phyloP scores from a whole-genome alignment of 2,888 invertebrate species.

The Caenorhabditis becei region DNA sequence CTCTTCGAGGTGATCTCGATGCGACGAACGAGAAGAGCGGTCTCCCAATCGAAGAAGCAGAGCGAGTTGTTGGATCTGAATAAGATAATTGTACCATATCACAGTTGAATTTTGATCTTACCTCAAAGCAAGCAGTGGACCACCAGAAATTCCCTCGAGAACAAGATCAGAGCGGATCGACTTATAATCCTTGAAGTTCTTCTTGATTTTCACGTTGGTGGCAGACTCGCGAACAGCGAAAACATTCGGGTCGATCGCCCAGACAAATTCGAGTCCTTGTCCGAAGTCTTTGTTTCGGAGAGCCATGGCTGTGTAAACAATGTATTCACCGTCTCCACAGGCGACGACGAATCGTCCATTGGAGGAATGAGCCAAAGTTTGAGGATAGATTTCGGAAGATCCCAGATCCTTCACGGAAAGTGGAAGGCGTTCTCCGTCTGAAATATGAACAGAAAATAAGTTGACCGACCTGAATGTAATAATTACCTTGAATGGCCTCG shows the following conservation, averaged over 20 bases:
- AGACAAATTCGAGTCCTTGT: slow-evolving; percentile 92
- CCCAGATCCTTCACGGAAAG: slow-evolving; percentile 99
- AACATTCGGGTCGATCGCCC: slow-evolving; percentile 96
- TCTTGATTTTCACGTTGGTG: slow-evolving; percentile 93
- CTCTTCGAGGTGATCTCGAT: slow-evolving; percentile 94
- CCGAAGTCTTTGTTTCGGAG: slow-evolving; percentile 98
- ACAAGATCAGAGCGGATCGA: slow-evolving; percentile 95
- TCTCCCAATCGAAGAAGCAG: slow-evolving; percentile 99
- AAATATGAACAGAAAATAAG: slow-evolving; percentile 6
- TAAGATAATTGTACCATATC: neutral
- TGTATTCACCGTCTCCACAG: slow-evolving; percentile 99
- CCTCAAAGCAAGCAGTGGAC: slow-evolving; percentile 87
- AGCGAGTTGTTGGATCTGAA: slow-evolving; percentile 73
- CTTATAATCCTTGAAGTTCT: slow-evolving; percentile 90
- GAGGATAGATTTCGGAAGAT: slow-evolving; percentile 98
- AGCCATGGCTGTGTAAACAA: slow-evolving; percentile 99
- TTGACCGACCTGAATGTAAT: too few relatives aligned
- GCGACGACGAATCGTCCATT: slow-evolving; percentile 93
- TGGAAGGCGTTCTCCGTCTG: slow-evolving; percentile 93
- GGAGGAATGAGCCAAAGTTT: slow-evolving; percentile 97
- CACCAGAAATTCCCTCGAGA: slow-evolving; percentile 88
- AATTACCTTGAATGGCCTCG: slow-evolving; percentile 74
- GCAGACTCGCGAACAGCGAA: slow-evolving; percentile 89
- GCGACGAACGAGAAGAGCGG: slow-evolving; percentile 91
- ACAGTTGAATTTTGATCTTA: slow-evolving; percentile 1